Evolutionary conservation across 2,113 vertebrate species (phyloP).

Genomic region (Sminthopsis crassicaudata): DNA sequence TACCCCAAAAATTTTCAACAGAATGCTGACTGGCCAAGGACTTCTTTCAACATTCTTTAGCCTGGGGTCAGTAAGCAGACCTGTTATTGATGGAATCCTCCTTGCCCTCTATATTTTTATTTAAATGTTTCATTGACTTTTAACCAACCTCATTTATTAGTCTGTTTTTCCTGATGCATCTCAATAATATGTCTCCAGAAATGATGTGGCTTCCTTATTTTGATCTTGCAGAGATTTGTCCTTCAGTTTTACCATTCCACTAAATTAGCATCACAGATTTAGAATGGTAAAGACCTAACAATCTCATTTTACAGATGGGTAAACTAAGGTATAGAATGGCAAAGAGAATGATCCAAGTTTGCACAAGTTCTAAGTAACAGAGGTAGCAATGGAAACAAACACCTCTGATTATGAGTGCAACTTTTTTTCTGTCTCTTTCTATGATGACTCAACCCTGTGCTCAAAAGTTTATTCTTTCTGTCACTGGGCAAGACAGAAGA

Average conservation of each 20-base stretch:
- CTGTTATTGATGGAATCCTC: conserved; percentile 36
- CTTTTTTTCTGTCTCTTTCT: background rate
- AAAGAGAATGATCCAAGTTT: background rate
- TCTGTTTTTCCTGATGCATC: conserved; percentile 8
- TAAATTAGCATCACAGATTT: conserved; percentile 11
- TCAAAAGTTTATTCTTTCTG: conserved; percentile 2
- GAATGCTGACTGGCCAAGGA: background rate
- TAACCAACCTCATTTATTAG: conserved; percentile 21
- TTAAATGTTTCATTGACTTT: conserved; percentile 47
- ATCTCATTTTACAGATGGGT: background rate
- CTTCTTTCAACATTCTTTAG: background rate
- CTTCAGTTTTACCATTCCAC: conserved; percentile 41
- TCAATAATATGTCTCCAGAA: conserved; percentile 40
- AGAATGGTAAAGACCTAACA: background rate
- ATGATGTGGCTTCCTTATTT: conserved; percentile 28
- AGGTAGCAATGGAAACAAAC: background rate
- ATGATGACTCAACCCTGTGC: background rate
- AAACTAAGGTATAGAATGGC: background rate
- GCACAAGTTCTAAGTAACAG: background rate
- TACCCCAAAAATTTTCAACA: background rate
- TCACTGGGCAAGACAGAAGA: conserved; percentile 28
- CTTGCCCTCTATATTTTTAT: background rate
- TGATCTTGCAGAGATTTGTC: conserved; percentile 33
- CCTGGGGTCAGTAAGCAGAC: background rate
- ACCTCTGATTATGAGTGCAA: background rate